Conservation (phyloP, 2,888 invertebrate genomes). For the Mamestra brassicae region DNA sequence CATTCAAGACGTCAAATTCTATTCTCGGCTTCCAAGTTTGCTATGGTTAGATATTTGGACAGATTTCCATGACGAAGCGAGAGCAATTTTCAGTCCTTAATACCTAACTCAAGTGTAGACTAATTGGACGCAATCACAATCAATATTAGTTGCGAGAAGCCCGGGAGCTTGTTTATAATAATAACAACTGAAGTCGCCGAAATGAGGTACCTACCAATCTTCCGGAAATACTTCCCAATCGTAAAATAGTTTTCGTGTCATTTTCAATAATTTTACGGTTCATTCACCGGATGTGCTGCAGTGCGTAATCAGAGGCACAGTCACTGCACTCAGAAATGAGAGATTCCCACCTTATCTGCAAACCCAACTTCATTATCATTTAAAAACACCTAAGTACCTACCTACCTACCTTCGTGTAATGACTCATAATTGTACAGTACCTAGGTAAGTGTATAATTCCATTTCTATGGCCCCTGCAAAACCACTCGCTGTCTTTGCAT, state of each 20-base stretch:
- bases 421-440: conserved; percentile 21
- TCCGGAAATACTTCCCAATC: not conserved
- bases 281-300: not conserved
- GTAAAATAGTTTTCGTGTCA: not conserved
- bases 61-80: not conserved
- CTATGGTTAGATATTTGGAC: conserved; percentile 3
- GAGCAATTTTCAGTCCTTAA: conserved; percentile 5
- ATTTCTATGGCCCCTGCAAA: not conserved
- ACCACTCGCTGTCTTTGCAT: conserved; percentile 7
- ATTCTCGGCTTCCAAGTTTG: conserved; percentile 8
- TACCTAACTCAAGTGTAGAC: not conserved
- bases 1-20: conserved; percentile 9
- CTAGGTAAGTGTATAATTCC: no score
- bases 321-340: conserved; percentile 16
- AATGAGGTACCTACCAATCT: not conserved
- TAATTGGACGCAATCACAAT: conserved; percentile 2
- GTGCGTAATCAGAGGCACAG: conserved; percentile 4
- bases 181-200: not conserved
- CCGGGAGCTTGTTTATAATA: not conserved
- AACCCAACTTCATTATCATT: conserved; percentile 12
- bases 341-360: conserved; percentile 22
- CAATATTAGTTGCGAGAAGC: conserved; percentile 3
- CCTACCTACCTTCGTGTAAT: not conserved
- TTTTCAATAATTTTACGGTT: not conserved
- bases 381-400: not conserved